A percentile compares a stretch with the other conserved stretches of the same genome.
Evolutionary conservation across 2,113 vertebrate genomes (phyloP).

Genomic region (Neogale vison): DNA sequence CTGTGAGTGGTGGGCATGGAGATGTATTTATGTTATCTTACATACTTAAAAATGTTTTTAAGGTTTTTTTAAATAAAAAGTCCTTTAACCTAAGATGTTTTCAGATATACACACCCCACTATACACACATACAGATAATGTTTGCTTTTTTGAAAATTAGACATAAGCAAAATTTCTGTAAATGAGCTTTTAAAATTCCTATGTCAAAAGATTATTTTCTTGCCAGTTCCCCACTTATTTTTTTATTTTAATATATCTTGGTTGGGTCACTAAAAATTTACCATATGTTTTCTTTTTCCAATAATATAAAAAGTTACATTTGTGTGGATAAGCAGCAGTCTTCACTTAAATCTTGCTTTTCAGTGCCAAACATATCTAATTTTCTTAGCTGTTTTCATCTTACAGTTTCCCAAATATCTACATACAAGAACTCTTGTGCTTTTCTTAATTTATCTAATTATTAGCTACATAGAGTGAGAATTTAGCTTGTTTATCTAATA

Average conservation of each 20-base stretch:
- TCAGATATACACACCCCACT: background rate
- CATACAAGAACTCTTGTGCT: background rate
- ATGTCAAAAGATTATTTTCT: background rate
- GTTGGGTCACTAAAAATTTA: background rate
- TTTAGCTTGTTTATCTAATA: background rate
- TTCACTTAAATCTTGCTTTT: background rate
- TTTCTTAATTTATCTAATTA: background rate
- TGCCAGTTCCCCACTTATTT: background rate
- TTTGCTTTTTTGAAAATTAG: background rate
- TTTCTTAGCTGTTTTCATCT: background rate
- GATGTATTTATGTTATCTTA: background rate
- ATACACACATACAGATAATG: background rate
- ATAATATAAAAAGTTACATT: background rate
- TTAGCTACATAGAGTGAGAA: background rate
- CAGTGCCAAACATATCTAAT: background rate
- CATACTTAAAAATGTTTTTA: background rate
- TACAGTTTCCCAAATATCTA: background rate
- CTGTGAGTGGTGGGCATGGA: background rate
- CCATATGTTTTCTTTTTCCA: background rate
- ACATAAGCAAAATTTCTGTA: background rate
- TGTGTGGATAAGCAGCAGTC: background rate
- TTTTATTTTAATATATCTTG: background rate
- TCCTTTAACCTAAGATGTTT: background rate
- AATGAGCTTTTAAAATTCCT: background rate
- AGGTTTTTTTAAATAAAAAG: background rate